These are phyloP conservation scores for Drosophila watanabei DNA, from an alignment of 1,140 invertebrate genomes.

Conservation along the genomic window DNA sequence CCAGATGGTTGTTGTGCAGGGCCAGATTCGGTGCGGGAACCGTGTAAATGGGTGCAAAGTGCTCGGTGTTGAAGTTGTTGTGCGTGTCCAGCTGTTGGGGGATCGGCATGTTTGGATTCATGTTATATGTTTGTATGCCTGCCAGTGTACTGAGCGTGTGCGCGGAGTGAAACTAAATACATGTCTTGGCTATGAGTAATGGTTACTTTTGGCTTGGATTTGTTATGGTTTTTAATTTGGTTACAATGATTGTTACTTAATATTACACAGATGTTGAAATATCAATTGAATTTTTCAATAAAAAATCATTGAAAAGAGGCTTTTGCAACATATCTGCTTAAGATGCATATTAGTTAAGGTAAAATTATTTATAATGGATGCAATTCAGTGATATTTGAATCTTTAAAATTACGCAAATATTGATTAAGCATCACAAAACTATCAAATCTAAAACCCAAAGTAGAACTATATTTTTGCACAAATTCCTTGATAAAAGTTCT, in stretches of 20 bases:
- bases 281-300: not conserved
- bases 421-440: not conserved
- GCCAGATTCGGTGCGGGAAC: constrained; percentile 91
- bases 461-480: not conserved
- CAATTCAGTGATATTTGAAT: no score
- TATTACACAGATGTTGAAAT: not conserved
- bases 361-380: not conserved
- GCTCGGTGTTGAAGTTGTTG: constrained; percentile 74
- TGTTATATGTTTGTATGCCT: constrained; percentile 23
- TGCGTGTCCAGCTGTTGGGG: constrained; percentile 73
- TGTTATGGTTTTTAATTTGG: constrained; percentile 1
- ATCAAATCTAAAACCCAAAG: no score
- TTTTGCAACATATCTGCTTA: not conserved
- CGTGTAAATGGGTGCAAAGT: constrained; percentile 91
- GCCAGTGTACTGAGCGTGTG: constrained; percentile 5
- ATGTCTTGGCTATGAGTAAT: constrained; percentile 2
- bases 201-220: not conserved
- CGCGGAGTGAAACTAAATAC: constrained; percentile 8
- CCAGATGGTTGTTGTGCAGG: constrained; percentile 70
- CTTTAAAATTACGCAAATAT: not conserved
- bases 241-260: not conserved
- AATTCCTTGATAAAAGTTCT: no score
- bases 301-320: not conserved
- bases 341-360: not conserved
- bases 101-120: constrained; percentile 26